Percentiles rank a stretch among this genome's conserved stretches.
Conservation (phyloP, 2,888 invertebrate species). For the Drosophila meridionalis region DNA sequence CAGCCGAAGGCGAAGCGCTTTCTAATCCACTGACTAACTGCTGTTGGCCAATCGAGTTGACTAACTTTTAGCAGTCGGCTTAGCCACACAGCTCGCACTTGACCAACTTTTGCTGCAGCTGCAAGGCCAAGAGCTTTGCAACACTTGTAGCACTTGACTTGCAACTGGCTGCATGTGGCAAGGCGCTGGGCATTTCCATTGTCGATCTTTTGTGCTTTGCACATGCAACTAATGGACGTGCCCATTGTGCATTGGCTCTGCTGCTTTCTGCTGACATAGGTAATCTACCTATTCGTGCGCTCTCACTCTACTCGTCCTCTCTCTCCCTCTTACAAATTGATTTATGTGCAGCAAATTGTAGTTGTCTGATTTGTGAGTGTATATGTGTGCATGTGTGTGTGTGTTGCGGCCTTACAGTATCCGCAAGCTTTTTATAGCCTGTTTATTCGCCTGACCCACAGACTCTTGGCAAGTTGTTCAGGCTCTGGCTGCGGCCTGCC, state of each 20-base stretch:
- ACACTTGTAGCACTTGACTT: slow-evolving; percentile 66
- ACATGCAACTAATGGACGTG: slow-evolving; percentile 63
- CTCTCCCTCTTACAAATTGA: slow-evolving; percentile 53
- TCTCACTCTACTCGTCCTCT: neutral
- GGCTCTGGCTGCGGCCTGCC: slow-evolving; percentile 68
- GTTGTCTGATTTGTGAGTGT: slow-evolving; percentile 59
- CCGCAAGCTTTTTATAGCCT: slow-evolving; percentile 51
- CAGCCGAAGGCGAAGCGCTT: slow-evolving; percentile 42
- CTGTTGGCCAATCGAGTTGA: slow-evolving; percentile 49
- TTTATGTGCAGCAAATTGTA: slow-evolving; percentile 67
- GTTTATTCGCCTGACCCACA: slow-evolving; percentile 44
- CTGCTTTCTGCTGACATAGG: slow-evolving; percentile 71
- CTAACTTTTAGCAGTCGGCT: slow-evolving; percentile 43
- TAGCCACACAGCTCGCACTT: slow-evolving; percentile 70
- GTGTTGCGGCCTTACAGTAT: slow-evolving; percentile 8
- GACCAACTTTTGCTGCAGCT: slow-evolving; percentile 57
- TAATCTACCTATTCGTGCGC: slow-evolving; percentile 54
- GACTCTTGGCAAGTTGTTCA: slow-evolving; percentile 52
- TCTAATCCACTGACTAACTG: slow-evolving; percentile 56
- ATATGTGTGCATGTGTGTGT: slow-evolving; percentile 6
- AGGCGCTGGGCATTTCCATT: slow-evolving; percentile 18
- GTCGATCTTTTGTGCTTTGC: slow-evolving; percentile 59
- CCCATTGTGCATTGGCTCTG: slow-evolving; percentile 53
- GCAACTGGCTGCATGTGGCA: slow-evolving; percentile 37
- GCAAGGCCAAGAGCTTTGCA: slow-evolving; percentile 54